Percentiles rank a stretch among this genome's conserved stretches.
phyloP scores from a whole-genome alignment of 2,113 vertebrate species.

The Atherinomorus stipes region DNA sequence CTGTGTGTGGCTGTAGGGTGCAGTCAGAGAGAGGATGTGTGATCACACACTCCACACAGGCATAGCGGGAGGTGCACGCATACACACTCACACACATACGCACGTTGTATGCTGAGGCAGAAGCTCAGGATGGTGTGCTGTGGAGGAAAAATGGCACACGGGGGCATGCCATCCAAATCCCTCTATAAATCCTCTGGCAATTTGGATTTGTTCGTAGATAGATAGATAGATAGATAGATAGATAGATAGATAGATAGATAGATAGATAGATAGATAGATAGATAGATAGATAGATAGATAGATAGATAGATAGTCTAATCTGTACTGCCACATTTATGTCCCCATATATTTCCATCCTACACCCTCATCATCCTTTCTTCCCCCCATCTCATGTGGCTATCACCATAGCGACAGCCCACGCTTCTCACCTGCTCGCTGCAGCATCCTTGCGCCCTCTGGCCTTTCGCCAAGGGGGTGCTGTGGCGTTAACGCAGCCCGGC shows the following conservation, averaged over 20 bases:
- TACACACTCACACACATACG: constrained; percentile 16
- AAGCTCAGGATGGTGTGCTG: constrained; percentile 66
- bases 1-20: constrained; percentile 66
- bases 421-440: constrained; percentile 51
- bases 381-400: constrained; percentile 37
- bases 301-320: constrained; percentile 26
- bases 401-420: constrained; percentile 54
- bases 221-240: constrained; percentile 18
- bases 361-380: constrained; percentile 10
- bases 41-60: constrained; percentile 69
- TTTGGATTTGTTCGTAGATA: constrained; percentile 58
- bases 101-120: constrained; percentile 60
- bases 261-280: constrained; percentile 34
- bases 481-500: constrained; percentile 59
- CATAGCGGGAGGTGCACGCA: constrained; percentile 50
- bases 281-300: constrained; percentile 17
- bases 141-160: constrained; percentile 62
- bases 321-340: constrained; percentile 5
- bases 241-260: constrained; percentile 17
- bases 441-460: constrained; percentile 70
- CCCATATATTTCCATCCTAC: not conserved
- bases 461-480: constrained; percentile 61
- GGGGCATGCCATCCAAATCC: constrained; percentile 53
- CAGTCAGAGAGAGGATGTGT: constrained; percentile 73
- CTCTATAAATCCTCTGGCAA: constrained; percentile 62